Evolutionary conservation across 2,888 invertebrate genomes (phyloP), one percentile per base, ranked within the genome.

Genomic region (Elmis aenea): DNA sequence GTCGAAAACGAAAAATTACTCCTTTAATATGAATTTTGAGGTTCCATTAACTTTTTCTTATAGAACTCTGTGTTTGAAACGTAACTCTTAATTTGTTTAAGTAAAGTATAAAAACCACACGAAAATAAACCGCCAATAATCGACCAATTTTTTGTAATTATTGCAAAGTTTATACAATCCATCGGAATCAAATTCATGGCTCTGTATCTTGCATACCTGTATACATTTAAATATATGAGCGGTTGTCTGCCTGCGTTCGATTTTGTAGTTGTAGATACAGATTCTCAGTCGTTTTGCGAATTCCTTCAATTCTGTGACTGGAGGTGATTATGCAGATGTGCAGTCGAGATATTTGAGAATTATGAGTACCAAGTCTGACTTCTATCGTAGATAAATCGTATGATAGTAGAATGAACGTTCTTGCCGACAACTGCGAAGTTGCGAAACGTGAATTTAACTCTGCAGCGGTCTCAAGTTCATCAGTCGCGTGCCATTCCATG

Each of bases 331-430:
- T 47, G 42, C 40, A 47, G 47, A 47, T 47, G 37, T 37, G 27
- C 45, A 35, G 40, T 30, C 22, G 36, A 47, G 47, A 47, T 47
- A 47, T 39, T 42, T 40, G 42, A 42, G 31, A 47, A 42, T 45
- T 47, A 47, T 47, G 47, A 47, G 45, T 42, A 44, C 35, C 47
- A 28, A 30, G 33, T 22, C 36, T 40, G 29, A 34, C 36, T 27
- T 45, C 47, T 47, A 47, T 40, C 45, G 45, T 42, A 47, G 47
- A 47, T 47, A 38, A 45, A 47, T 47, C 47, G 42, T 33, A 33
- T 24, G 47, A 47, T 47, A 47, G 37, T 22, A 38, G 38, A 42
- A 47, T 47, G 42, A 45, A 47, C 45, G 47, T 37, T 38, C 32
- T 35, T 38, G 47, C 39, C 39, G 47, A 47, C 47, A 47, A 42